Base-by-base conservation (phyloP, 2,888 invertebrate genomes). In the Nebria brevicollis region DNA sequence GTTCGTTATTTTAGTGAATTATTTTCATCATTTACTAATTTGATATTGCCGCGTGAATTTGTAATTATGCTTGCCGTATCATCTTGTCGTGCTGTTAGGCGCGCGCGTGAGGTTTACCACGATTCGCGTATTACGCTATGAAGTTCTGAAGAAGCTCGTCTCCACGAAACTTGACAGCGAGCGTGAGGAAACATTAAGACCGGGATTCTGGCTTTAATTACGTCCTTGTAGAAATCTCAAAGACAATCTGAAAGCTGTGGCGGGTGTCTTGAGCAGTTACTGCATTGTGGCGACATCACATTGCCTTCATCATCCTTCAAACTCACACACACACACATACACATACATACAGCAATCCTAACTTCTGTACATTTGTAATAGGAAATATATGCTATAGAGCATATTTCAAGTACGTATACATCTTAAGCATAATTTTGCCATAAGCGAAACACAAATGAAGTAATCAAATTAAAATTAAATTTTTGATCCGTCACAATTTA, bases 191-290 rank as follows among this genome's bases (percentile, higher is more conserved):
- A 83, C 83, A 83, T 84, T 82, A 83, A 83, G 82, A 82, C 77
- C 73, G 81, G 82, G 82, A 82, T 81, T 82, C 83, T 82, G 76
- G 83, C 83, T 84, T 82, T 84, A 84, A 85, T 85, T 84, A 84
- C 84, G 83, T 84, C 81, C 84, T 83, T 84, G 84, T 85, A 83
- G 84, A 84, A 85, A 85, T 84, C 85, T 85, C 83, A 83, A 85
- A 84, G 84, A 82, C 84, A 82, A 78, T 83, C 82, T 82, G 82
- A 83, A 81, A 81, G 76, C 76, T 81, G 80, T 75, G 75, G 76
- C 75, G 70, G 65, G 41, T 78, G 78, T 73, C 73, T 72, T 34
- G 41, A 72, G 73, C 78, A 78, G 72, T 66, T 34, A 73, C 73
- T 73, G 73, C 78, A 78, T 6, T 25, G 66, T 25, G 70, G 26